Base-by-base conservation (phyloP, 2,888 invertebrate genomes). In the Gortyna flavago region DNA sequence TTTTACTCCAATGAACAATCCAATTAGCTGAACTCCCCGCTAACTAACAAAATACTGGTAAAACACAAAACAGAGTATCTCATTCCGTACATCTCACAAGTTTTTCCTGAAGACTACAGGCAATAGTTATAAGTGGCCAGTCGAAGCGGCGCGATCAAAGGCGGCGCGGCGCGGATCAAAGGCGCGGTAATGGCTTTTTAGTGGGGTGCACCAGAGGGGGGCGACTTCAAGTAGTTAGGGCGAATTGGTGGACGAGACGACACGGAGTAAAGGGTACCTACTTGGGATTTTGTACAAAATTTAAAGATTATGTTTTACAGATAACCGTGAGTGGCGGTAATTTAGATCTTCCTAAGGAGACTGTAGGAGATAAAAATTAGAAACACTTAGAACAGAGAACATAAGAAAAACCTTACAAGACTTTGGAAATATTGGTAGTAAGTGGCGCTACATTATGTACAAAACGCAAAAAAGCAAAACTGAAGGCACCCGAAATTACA, bases 101-200 rank as follows among this genome's bases (percentile, higher is more conserved):
- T 83, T 83, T 88, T 80, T 83, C 78, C 80, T 86, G 80, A 79
- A 84, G 77, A 85, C 87, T 87, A 88, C 85, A 88, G 83, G 93
- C 93, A 92, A 93, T 94, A 93, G 94, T 92, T 93, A 93, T 88
- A 95, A 89, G 95, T 94, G 94, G 94, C 90, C 94, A 93, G 94
- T 94, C 93, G 94, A 93, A 93, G 93, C 93, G 93, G 92, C 89
- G 92, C 93, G 93, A 94, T 95, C 95, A 95, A 94, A 94, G 94
- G 89, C 88, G 86, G 88, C 85, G 93, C 93, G 94, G 93, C 90
- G 89, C 89, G 94, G 91, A 95, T 96, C 96, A 96, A 96, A 96
- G 95, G 91, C 91, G 89, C 89, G 88, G 90, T 95, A 95, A 96
- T 95, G 94, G 95, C 93, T 95, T 95, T 95, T 94, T 94, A 95